These are phyloP conservation scores for Sinocyclocheilus anshuiensis DNA, from an alignment of 2,113 vertebrate genomes.

Conservation along the genomic window DNA sequence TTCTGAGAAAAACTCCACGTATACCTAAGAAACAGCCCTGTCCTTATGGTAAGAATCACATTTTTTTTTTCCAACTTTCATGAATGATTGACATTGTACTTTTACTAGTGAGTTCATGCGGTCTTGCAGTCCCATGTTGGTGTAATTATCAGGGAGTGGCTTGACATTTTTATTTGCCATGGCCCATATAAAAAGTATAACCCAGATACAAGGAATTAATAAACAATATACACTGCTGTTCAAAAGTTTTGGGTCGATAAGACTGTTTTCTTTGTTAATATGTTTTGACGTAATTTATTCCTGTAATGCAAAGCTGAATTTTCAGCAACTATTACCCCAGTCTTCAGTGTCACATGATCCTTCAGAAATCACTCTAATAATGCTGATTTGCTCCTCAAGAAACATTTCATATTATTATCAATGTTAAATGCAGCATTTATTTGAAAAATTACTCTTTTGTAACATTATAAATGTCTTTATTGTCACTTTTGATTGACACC, in stretches of 20 bases:
- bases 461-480: no score
- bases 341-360: not conserved
- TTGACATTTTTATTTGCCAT: not conserved
- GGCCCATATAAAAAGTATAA: not conserved
- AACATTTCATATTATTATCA: not conserved
- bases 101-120: not conserved
- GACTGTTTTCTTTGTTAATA: not conserved
- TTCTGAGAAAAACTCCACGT: constrained; percentile 85
- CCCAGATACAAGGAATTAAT: not conserved
- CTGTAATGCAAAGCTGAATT: not conserved
- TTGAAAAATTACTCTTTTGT: not conserved
- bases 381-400: not conserved
- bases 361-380: not conserved
- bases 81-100: not conserved
- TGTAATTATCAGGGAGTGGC: not conserved
- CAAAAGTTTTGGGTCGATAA: not conserved
- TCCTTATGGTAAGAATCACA: constrained; percentile 85
- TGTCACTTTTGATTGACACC: not conserved
- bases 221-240: not conserved
- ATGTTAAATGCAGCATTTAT: no score
- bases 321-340: not conserved
- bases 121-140: not conserved
- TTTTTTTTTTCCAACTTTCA: not conserved
- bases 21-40: constrained; percentile 81
- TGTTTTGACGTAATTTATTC: no score